phyloP scores from a whole-genome alignment of 2,113 vertebrate genomes.

The Cyanoderma ruficeps region DNA sequence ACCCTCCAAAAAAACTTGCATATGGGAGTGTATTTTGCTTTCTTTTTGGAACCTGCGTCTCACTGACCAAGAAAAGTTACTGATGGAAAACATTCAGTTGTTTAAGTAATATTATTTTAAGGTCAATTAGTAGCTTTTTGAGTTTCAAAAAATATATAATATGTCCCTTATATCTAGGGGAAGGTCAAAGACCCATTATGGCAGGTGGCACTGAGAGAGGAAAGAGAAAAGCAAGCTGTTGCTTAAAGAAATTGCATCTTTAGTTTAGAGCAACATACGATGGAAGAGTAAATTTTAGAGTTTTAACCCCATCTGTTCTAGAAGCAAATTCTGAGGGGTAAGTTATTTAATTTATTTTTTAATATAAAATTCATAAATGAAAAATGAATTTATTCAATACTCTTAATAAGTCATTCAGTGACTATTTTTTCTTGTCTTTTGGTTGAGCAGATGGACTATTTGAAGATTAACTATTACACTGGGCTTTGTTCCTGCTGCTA shows the following conservation, averaged over 20 bases:
- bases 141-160: background rate
- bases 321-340: background rate
- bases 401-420: background rate
- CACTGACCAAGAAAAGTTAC: background rate
- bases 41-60: background rate
- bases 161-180: background rate
- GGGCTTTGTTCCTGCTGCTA: background rate
- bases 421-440: background rate
- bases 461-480: background rate
- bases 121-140: background rate
- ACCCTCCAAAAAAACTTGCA: background rate
- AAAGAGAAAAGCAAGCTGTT: background rate
- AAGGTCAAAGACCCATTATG: background rate
- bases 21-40: background rate
- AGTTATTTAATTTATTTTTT: background rate
- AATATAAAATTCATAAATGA: background rate
- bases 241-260: background rate
- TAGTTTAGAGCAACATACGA: background rate
- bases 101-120: background rate
- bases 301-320: background rate
- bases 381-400: background rate
- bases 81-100: background rate
- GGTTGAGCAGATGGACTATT: background rate
- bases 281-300: background rate
- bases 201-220: background rate